Evolutionary conservation across 2,113 vertebrate genomes (phyloP), one percentile per base, ranked within the genome.

Genomic region (Xyliphius kryptos): DNA sequence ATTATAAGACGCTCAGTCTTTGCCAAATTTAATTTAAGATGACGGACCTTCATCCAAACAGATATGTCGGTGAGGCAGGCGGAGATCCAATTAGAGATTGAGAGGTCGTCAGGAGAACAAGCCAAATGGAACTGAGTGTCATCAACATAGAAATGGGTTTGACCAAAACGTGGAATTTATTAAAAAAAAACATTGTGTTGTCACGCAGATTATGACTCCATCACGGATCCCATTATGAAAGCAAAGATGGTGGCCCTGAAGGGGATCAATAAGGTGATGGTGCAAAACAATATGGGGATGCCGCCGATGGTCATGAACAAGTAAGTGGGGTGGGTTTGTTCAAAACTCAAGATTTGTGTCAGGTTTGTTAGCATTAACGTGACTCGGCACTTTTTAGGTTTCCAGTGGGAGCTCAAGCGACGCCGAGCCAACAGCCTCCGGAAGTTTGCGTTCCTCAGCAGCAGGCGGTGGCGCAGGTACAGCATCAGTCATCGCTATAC

Each of bases 221-320:
- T 98, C 68, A 90, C 92, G 1, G 95, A 99, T 78, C 95, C 96
- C 13, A 99, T 99, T 79, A 97, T 97, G 94, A 99, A 97, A 78
- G 96, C 96, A 48, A 99, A 99, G 87, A 99, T 99, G 92, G 92
- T 98, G 41, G 96, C 94, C n/a, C n/a, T n/a, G n/a, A n/a, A n/a
- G n/a, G n/a, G n/a, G n/a, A n/a, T n/a, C n/a, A n/a, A n/a, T n/a
- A 97, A 97, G 84, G 94, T 99, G 20, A 95, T 99, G 94, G 90
- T 86, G 0, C 94, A 98, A 67, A 92, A 84, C 66, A 95, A 75
- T 61, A 86, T 98, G 83, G 90, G 89, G 40, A 91, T 98, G 77
- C 85, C 89, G 22, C 87, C 91, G 2, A 89, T 95, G 78, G 91
- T 88, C 36, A 90, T 94, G 85, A 97, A 89, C 88, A 94, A 93